Percentiles rank a stretch among this genome's conserved stretches.
Evolutionary conservation across 2,113 vertebrate species (phyloP).

Genomic region (Hypocryptadius cinnamomeus): DNA sequence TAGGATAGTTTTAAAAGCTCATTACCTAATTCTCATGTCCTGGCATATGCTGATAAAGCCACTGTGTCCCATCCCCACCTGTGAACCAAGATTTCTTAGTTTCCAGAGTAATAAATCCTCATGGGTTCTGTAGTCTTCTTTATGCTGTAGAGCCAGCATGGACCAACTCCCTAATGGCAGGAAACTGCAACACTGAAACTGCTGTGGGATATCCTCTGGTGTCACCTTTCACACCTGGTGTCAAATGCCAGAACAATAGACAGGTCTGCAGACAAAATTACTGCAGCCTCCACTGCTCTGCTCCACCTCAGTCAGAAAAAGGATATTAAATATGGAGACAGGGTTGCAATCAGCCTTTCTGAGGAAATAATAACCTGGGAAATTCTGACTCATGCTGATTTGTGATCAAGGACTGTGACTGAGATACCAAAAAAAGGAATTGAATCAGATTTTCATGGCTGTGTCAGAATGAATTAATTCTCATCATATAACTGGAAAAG

Average conservation of each 20-base stretch:
- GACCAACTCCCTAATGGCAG: neutral
- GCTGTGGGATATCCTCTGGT: neutral
- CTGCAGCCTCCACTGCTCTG: neutral
- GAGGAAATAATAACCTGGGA: slow-evolving; percentile 52
- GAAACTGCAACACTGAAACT: neutral
- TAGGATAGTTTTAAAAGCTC: neutral
- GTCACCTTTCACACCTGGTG: neutral
- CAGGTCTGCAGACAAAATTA: neutral
- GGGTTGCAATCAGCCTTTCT: slow-evolving; percentile 20
- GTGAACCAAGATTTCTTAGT: neutral
- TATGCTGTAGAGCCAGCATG: neutral
- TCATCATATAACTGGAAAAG: slow-evolving; percentile 38
- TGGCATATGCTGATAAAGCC: neutral
- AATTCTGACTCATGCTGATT: slow-evolving; percentile 62
- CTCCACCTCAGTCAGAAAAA: neutral
- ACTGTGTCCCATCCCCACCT: neutral
- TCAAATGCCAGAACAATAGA: neutral
- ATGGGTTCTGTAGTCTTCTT: neutral
- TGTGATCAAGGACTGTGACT: slow-evolving; percentile 53
- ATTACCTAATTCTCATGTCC: neutral
- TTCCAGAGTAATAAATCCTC: neutral
- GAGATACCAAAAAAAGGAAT: slow-evolving; percentile 50
- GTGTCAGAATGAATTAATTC: slow-evolving; percentile 55
- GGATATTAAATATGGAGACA: slow-evolving; percentile 21
- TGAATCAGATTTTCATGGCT: slow-evolving; percentile 56